Evolutionary conservation across 2,113 vertebrate genomes (phyloP), one percentile per base, ranked within the genome.

Genomic region (Calonectris borealis): DNA sequence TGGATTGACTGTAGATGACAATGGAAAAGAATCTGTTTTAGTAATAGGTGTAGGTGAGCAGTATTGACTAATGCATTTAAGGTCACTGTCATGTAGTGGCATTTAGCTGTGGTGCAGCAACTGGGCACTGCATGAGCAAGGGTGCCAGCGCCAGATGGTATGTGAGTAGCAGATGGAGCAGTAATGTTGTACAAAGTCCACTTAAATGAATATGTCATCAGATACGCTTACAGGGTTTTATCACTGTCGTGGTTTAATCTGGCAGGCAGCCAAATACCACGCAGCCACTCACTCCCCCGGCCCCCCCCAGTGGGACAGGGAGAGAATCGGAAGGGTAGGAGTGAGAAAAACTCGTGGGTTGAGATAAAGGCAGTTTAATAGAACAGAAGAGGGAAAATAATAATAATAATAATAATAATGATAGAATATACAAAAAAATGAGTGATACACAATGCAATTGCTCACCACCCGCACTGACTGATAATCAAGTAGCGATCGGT

Each of bases 191-290:
- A 51, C 19, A 31, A 70, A 81, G 52, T 27, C 87, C 77, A 34
- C 55, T 79, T 90, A 73, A 84, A 95, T 57, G 76, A 94, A 62
- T 40, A n/a, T 71, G 77, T 81, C n/a, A 79, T 95, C 70, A 94
- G 40, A 86, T 78, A 57, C 8, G 13, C 42, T 95, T 96, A 81
- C 32, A 89, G 13, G 32, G 9, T 34, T 94, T 95, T 94, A 85
- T 69, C 46, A 38, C 36, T 38, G 36, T 38, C 36, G 36, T 38
- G 36, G 36, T 38, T 38, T 38, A 38, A 38, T 38, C 36, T 38
- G 36, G 36, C 36, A 38, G 36, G 36, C 36, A 38, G 36, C 36
- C 36, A 38, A 38, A 38, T 38, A 38, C 36, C 36, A 38, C 8
- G 36, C 36, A 38, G 36, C 36, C 36, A 8, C 36, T 38, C 36